Conservation (phyloP, 1,140 invertebrate species). For the Conopomorpha cramerella region DNA sequence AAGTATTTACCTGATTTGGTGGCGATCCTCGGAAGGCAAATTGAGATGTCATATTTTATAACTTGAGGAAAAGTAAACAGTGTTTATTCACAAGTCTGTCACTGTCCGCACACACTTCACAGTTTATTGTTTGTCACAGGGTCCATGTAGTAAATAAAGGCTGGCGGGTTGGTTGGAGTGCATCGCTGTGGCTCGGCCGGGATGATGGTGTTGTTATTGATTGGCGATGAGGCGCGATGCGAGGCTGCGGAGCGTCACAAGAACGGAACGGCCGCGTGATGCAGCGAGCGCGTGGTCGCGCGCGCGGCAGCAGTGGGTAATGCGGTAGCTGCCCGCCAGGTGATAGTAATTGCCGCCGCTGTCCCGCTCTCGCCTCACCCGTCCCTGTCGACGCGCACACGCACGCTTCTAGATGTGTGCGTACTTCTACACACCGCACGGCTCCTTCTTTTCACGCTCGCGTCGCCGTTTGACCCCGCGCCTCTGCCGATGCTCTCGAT, state of each 20-base stretch:
- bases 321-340: constrained; percentile 55
- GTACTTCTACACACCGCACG: constrained; percentile 33
- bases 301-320: constrained; percentile 53
- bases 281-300: constrained; percentile 43
- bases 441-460: constrained; percentile 53
- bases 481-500: constrained; percentile 47
- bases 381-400: constrained; percentile 40
- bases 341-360: constrained; percentile 55
- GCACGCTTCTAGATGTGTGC: constrained; percentile 26
- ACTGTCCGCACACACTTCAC: constrained; percentile 50
- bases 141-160: no score
- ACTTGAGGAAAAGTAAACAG: constrained; percentile 15
- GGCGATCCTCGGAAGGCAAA: constrained; percentile 52
- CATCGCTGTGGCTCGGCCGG: constrained; percentile 7
- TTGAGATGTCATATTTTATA: constrained; percentile 45
- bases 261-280: constrained; percentile 24
- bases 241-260: constrained; percentile 16
- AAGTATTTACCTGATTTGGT: constrained; percentile 38
- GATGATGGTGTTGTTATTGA: no score
- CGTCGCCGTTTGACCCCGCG: constrained; percentile 54
- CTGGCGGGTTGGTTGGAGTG: constrained; percentile 8
- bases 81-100: no score
- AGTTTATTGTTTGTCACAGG: no score
- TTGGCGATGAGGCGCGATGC: no score
- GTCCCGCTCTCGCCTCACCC: constrained; percentile 36